Evolutionary conservation across 1,140 invertebrate species (phyloP).

Genomic region (Sinonovacula constricta): DNA sequence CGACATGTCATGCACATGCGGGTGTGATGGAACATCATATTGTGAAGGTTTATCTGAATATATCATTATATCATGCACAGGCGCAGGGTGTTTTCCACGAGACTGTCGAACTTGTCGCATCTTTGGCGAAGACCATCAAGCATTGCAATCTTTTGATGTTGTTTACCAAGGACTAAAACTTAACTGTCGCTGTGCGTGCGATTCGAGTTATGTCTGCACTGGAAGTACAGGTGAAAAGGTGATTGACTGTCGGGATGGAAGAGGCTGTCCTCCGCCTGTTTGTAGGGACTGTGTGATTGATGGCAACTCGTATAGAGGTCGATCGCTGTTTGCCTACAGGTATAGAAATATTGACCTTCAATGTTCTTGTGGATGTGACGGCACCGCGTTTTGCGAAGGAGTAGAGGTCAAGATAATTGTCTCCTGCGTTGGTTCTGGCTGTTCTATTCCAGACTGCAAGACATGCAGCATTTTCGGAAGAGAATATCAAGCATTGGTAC

Average conservation of each 20-base stretch:
- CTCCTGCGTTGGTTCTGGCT: background rate
- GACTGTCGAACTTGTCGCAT: constrained; percentile 32
- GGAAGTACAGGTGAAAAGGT: background rate
- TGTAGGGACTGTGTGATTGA: background rate
- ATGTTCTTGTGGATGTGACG: constrained; percentile 6
- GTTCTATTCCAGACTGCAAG: background rate
- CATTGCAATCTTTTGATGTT: constrained; percentile 20
- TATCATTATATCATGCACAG: constrained; percentile 37
- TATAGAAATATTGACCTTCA: background rate
- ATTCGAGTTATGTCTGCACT: constrained; percentile 26
- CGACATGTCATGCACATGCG: constrained; percentile 37
- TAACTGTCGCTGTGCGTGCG: constrained; percentile 29
- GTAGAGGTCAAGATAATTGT: background rate
- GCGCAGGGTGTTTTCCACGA: background rate
- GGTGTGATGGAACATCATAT: constrained; percentile 38
- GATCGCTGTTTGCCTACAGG: background rate
- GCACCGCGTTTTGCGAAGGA: background rate
- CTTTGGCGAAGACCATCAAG: constrained; percentile 31
- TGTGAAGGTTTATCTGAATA: constrained; percentile 16
- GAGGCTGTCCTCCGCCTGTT: background rate
- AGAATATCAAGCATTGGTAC: background rate
- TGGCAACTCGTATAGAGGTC: background rate
- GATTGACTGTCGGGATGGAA: constrained; percentile 4
- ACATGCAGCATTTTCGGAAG: background rate
- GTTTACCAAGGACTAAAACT: constrained; percentile 29